A percentile compares a stretch with the other conserved stretches of the same genome.
Evolutionary conservation across 2,888 invertebrate genomes (phyloP).

Genomic region (Zaprionus obscuricornis): DNA sequence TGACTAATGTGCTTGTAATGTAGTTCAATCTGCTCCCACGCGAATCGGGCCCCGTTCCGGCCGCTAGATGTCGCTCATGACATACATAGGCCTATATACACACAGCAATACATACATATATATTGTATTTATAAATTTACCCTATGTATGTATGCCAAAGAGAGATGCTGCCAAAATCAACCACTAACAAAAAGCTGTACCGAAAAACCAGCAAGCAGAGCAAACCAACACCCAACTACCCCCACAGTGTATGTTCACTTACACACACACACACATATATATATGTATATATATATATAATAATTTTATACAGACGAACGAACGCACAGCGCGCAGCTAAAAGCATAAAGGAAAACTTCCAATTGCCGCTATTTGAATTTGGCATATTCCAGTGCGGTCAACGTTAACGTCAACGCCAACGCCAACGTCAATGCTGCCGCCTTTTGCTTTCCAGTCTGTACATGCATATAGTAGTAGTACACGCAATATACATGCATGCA

Average conservation of each 20-base stretch:
- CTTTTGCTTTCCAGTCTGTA: conserved; percentile 55
- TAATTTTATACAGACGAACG: conserved; percentile 54
- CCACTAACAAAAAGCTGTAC: conserved; percentile 67
- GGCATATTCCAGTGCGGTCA: conserved; percentile 64
- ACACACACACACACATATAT: conserved; percentile 8
- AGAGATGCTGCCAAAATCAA: conserved; percentile 56
- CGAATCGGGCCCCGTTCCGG: conserved; percentile 34
- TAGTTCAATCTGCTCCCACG: conserved; percentile 65
- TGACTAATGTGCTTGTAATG: conserved; percentile 64
- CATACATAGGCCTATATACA: conserved; percentile 61
- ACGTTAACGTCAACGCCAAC: too few species aligned
- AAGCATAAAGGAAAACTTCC: conserved; percentile 43
- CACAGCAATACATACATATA: conserved; percentile 19
- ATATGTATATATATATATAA: too few species aligned
- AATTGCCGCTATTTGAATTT: conserved; percentile 73
- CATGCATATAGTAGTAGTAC: conserved; percentile 37
- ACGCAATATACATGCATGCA: conserved; percentile 21
- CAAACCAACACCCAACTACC: conserved; percentile 72
- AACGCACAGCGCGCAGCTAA: conserved; percentile 29
- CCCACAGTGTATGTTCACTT: conserved; percentile 47
- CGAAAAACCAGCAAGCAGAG: conserved; percentile 45
- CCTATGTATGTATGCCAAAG: conserved; percentile 58
- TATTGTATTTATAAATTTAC: conserved; percentile 18
- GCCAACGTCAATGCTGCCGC: conserved; percentile 7
- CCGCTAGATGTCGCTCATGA: conserved; percentile 72